Conservation (phyloP, 2,888 invertebrate species). For the Drosophila multiciliata region DNA sequence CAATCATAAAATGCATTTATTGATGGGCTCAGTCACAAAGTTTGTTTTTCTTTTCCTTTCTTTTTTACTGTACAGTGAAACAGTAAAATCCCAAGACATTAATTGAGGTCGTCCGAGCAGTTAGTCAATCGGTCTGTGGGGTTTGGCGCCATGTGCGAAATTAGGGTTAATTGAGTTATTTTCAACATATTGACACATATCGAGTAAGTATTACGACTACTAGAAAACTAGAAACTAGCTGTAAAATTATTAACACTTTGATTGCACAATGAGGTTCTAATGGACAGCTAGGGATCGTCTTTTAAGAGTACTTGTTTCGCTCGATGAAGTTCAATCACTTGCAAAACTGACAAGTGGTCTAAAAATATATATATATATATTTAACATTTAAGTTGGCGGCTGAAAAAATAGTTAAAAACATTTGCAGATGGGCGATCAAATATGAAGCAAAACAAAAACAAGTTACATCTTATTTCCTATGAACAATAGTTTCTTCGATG, state of each 20-base stretch:
- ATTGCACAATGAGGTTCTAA: constrained; percentile 24
- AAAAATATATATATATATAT: not conserved
- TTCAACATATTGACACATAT: not conserved
- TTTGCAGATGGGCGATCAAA: not conserved
- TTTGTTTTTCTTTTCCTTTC: not conserved
- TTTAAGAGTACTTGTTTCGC: constrained; percentile 32
- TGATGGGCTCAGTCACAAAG: constrained; percentile 46
- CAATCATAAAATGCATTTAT: constrained; percentile 66
- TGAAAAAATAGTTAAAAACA: not conserved
- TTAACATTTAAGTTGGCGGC: constrained; percentile 1
- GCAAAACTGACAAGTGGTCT: constrained; percentile 2
- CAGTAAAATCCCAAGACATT: constrained; percentile 2
- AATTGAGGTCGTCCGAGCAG: constrained; percentile 53
- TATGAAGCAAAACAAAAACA: not conserved
- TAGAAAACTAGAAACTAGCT: not conserved
- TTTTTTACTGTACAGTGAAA: not conserved
- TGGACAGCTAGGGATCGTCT: constrained; percentile 7
- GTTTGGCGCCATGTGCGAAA: constrained; percentile 49
- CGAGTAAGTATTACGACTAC: constrained; percentile 4
- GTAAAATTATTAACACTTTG: not conserved
- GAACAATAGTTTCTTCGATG: constrained; percentile 13
- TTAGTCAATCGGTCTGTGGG: not conserved
- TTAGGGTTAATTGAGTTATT: constrained; percentile 65
- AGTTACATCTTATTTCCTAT: constrained; percentile 1
- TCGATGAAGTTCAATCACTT: constrained; percentile 35